Percentiles rank a stretch among this genome's conserved stretches.
Evolutionary conservation across 2,113 vertebrate genomes (phyloP).

Genomic region (Oreochromis niloticus): DNA sequence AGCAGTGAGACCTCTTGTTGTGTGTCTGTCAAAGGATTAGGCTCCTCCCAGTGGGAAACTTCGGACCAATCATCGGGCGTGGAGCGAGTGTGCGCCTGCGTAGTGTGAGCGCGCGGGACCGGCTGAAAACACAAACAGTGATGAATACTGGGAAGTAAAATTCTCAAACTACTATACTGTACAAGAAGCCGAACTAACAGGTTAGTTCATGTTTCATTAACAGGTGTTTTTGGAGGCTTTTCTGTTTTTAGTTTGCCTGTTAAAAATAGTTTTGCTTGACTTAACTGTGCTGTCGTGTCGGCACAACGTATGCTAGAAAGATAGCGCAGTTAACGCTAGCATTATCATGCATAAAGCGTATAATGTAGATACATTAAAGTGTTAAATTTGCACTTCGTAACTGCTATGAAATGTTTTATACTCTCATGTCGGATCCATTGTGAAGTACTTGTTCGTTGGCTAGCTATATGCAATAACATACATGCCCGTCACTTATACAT

Average conservation of each 20-base stretch:
- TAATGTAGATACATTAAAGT: background rate
- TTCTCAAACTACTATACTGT: background rate
- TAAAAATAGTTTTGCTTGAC: background rate
- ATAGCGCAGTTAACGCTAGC: background rate
- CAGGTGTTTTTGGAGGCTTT: fast-evolving
- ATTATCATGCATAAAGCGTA: background rate
- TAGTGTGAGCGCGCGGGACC: slow-evolving; percentile 52
- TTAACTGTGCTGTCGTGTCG: background rate
- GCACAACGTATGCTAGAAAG: background rate
- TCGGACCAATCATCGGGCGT: slow-evolving; percentile 50
- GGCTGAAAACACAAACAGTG: slow-evolving; percentile 27
- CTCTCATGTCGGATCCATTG: background rate
- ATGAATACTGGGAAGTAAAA: background rate
- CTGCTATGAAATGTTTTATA: background rate
- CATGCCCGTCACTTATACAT: background rate
- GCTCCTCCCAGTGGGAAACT: slow-evolving; percentile 45
- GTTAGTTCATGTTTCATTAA: background rate
- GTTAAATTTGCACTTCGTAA: background rate
- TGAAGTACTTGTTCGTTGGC: background rate
- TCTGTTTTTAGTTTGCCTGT: background rate
- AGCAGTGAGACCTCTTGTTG: background rate
- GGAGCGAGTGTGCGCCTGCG: slow-evolving; percentile 48
- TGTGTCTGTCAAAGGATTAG: fast-evolving
- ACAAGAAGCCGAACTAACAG: background rate
- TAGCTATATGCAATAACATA: background rate